These are phyloP conservation scores for Trachelus troglodyta DNA, from an alignment of 2,888 invertebrate genomes.

Conservation along the genomic window DNA sequence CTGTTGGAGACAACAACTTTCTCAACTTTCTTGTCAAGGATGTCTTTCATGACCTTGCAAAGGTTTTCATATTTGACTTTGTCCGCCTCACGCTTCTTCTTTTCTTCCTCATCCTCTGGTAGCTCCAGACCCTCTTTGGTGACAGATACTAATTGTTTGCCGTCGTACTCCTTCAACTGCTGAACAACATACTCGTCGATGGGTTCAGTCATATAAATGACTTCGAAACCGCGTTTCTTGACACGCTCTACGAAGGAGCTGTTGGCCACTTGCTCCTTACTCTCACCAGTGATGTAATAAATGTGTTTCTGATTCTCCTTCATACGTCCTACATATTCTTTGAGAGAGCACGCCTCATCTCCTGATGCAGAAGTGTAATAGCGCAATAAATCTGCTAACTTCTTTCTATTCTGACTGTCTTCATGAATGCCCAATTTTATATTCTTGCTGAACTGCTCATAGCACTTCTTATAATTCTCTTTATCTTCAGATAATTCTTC, in stretches of 20 bases:
- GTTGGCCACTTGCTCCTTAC: constrained; percentile 71
- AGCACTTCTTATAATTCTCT: constrained; percentile 78
- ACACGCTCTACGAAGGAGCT: constrained; percentile 77
- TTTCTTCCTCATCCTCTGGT: constrained; percentile 76
- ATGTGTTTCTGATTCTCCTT: constrained; percentile 78
- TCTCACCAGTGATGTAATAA: constrained; percentile 76
- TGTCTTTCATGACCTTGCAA: constrained; percentile 75
- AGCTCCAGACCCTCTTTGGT: constrained; percentile 77
- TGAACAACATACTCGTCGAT: constrained; percentile 80
- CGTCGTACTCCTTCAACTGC: constrained; percentile 77
- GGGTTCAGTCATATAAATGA: constrained; percentile 77
- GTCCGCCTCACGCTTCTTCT: constrained; percentile 74
- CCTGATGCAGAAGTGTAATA: constrained; percentile 90
- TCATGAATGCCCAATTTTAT: constrained; percentile 77
- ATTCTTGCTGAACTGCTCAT: constrained; percentile 77
- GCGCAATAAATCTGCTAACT: constrained; percentile 78
- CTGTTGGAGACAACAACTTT: constrained; percentile 76
- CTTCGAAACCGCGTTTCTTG: constrained; percentile 75
- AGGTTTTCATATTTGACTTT: constrained; percentile 73
- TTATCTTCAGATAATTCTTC: constrained; percentile 76
- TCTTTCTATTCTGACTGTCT: constrained; percentile 76
- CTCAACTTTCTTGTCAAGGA: constrained; percentile 77
- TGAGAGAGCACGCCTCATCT: constrained; percentile 73
- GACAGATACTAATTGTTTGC: constrained; percentile 74
- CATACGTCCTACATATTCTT: constrained; percentile 76